Evolutionary conservation across 2,797 vertebrate genomes (phyloP).

Genomic region (Pipistrellus pipistrellus): DNA sequence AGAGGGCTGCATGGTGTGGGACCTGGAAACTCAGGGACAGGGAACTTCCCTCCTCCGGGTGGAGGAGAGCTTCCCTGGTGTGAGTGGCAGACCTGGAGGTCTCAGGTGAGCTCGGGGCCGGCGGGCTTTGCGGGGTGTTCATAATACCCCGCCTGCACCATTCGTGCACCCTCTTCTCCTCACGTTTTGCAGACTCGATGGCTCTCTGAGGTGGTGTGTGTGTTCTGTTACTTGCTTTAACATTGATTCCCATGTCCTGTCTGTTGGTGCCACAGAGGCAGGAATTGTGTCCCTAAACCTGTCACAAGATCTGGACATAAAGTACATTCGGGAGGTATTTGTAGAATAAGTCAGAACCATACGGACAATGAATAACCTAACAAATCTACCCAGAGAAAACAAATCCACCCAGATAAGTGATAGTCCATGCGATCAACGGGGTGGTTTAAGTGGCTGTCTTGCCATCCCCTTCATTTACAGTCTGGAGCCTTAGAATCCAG

Average conservation of each 20-base stretch:
- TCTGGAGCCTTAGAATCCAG: neutral
- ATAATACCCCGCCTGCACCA: neutral
- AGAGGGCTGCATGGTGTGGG: neutral
- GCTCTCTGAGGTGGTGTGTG: neutral
- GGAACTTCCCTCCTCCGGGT: neutral
- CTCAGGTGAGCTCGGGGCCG: neutral
- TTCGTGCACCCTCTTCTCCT: neutral
- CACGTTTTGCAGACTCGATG: accelerated
- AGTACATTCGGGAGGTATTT: neutral
- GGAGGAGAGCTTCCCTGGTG: neutral
- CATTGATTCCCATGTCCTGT: neutral
- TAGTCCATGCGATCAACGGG: neutral
- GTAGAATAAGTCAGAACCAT: neutral
- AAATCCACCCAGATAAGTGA: neutral
- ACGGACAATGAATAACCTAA: neutral
- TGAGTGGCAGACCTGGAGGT: neutral
- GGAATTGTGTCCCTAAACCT: neutral
- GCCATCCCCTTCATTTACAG: neutral
- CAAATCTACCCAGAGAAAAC: neutral
- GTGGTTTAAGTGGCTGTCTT: neutral
- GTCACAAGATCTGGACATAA: neutral
- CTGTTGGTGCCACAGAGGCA: neutral
- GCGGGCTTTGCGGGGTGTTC: no score
- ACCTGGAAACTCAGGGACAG: neutral
- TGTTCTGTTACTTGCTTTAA: neutral